Base-by-base conservation (phyloP, 2,888 invertebrate genomes). In the Calephelis perditalis region DNA sequence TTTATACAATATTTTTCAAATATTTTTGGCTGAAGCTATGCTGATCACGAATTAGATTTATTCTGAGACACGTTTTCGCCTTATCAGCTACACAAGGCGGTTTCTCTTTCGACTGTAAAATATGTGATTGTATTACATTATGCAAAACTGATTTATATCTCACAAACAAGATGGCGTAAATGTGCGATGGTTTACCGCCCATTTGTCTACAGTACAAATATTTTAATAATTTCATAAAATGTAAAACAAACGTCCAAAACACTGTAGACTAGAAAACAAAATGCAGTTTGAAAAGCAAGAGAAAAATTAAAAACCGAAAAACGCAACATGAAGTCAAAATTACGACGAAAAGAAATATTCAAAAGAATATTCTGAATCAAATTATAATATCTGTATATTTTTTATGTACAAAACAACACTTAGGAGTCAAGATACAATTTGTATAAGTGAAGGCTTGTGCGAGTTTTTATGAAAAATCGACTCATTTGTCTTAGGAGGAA, bases 401-500 rank as follows among this genome's bases (percentile, higher is more conserved):
- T 49, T 49, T 49, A 49, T 49, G 26, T 6, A 15, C 49, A 10
- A 49, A 49, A 49, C 49, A 15, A 10, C 49, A 49, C 49, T 49
- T 49, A 49, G 7, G 8, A 49, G 49, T 49, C 49, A 49, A 49
- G 49, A 49, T 49, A 49, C 49, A 49, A 49, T 49, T 49, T 49
- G 26, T 49, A 10, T 49, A 49, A 49, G 49, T 78, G 78, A 77
- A 79, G 75, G 77, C 76, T 73, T 82, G 82, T 86, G 81, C 77
- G 75, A 79, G 77, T 74, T 81, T 84, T 80, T 72, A 78, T 85
- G 87, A 89, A 87, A 88, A 89, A 88, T 88, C 79, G 81, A 69
- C 73, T 82, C 78, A 87, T 49, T 86, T 86, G 85, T 74, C 67
- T 70, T 68, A 70, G 70, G 70, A 76, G 76, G 80, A 76, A 75